Conservation (phyloP, 2,113 vertebrate species). For the Taurulus bubalis region DNA sequence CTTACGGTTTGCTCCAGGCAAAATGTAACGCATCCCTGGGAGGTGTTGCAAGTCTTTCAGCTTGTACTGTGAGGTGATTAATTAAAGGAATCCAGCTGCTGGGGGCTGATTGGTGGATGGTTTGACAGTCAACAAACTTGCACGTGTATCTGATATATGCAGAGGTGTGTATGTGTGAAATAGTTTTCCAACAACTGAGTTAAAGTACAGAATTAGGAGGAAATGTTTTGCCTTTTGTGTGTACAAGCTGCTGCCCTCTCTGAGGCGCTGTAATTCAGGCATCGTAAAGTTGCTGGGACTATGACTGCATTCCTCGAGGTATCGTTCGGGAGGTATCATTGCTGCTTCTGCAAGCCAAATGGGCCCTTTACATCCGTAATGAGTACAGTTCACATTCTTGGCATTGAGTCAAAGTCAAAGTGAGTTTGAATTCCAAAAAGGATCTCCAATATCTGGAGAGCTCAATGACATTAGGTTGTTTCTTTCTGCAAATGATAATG, state of each 20-base stretch:
- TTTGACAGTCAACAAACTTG: constrained; percentile 39
- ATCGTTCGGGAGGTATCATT: constrained; percentile 2
- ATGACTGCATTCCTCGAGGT: background rate
- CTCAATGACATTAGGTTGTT: background rate
- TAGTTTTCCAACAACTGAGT: background rate
- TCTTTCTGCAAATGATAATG: background rate
- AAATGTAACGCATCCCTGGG: constrained; percentile 53
- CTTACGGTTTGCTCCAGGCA: constrained; percentile 43
- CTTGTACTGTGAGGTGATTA: constrained; percentile 47
- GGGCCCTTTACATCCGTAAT: constrained; percentile 13
- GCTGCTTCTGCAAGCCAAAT: constrained; percentile 30
- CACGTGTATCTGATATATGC: constrained; percentile 16
- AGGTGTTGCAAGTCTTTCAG: constrained; percentile 52
- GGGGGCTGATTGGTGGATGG: constrained; percentile 42
- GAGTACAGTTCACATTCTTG: constrained; percentile 37
- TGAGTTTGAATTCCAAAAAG: constrained; percentile 17
- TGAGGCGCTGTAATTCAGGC: constrained; percentile 1
- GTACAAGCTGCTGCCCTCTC: background rate
- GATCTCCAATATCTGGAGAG: background rate
- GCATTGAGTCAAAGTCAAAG: constrained; percentile 34
- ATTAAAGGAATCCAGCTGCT: constrained; percentile 44
- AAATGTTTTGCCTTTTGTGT: background rate
- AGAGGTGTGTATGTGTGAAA: background rate
- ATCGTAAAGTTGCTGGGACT: constrained; percentile 12
- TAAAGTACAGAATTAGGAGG: background rate